phyloP scores from a whole-genome alignment of 2,113 vertebrate genomes.

The Microtus oregoni region DNA sequence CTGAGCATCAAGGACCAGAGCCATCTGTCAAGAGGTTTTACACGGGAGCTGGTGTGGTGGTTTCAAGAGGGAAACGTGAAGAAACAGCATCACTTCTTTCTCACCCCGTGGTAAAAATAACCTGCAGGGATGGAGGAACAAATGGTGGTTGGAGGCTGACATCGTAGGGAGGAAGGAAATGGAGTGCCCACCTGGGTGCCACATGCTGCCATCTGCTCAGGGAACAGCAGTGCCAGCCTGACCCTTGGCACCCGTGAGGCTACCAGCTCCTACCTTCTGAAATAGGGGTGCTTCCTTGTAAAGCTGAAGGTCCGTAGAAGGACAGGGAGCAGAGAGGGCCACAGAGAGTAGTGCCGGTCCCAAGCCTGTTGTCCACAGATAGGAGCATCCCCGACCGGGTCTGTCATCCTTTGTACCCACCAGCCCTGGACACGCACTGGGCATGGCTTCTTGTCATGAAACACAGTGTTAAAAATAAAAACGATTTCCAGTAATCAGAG shows the following conservation, averaged over 20 bases:
- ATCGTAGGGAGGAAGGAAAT: background rate
- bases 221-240: constrained; percentile 52
- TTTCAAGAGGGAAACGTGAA: constrained; percentile 69
- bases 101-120: constrained; percentile 75
- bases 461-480: constrained; percentile 57
- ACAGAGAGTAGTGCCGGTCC: background rate
- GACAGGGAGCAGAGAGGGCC: background rate
- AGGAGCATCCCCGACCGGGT: background rate
- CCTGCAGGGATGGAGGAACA: constrained; percentile 61
- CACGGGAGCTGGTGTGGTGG: constrained; percentile 58
- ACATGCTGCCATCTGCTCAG: constrained; percentile 81
- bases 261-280: constrained; percentile 65
- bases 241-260: constrained; percentile 70
- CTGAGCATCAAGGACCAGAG: constrained; percentile 64
- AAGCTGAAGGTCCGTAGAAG: background rate
- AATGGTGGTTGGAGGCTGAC: constrained; percentile 36
- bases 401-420: background rate
- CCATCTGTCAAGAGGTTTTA: constrained; percentile 71
- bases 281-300: background rate
- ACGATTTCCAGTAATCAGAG: constrained; percentile 62
- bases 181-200: constrained; percentile 75
- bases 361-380: background rate
- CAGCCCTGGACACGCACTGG: constrained; percentile 27
- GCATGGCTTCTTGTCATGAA: constrained; percentile 73
- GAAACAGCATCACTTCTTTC: constrained; percentile 66